These are phyloP conservation scores for Microhierax caerulescens DNA, from an alignment of 2,797 vertebrate species.

Conservation along the genomic window DNA sequence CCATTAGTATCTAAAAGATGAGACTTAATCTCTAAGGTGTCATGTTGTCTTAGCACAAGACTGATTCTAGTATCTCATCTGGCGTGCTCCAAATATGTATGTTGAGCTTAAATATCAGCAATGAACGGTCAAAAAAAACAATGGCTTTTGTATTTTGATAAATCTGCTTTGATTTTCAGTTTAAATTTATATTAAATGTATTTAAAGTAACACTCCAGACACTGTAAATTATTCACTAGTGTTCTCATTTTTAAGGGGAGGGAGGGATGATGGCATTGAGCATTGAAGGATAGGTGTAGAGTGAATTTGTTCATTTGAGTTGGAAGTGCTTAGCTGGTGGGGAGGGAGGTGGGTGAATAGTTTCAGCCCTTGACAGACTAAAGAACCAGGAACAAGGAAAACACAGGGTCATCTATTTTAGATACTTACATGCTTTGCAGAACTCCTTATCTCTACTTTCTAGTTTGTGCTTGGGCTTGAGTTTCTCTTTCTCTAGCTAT, in stretches of 20 bases:
- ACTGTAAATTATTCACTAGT: not conserved
- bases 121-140: not conserved
- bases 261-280: not conserved
- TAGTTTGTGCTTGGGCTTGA: not conserved
- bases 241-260: not conserved
- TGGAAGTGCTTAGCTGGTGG: not conserved
- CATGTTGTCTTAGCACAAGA: not conserved
- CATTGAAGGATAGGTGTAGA: not conserved
- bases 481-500: not conserved
- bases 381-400: not conserved
- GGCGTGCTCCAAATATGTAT: not conserved
- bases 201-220: not conserved
- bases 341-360: not conserved
- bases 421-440: not conserved
- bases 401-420: not conserved
- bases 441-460: not conserved
- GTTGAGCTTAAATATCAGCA: not conserved
- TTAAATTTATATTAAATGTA: not conserved
- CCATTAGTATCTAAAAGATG: not conserved
- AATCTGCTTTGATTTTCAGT: not conserved
- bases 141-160: not conserved
- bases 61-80: not conserved
- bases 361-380: not conserved
- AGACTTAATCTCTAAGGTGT: not conserved
- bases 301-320: not conserved